Conservation (phyloP, 2,797 vertebrate species). For the Sternotherus odoratus region DNA sequence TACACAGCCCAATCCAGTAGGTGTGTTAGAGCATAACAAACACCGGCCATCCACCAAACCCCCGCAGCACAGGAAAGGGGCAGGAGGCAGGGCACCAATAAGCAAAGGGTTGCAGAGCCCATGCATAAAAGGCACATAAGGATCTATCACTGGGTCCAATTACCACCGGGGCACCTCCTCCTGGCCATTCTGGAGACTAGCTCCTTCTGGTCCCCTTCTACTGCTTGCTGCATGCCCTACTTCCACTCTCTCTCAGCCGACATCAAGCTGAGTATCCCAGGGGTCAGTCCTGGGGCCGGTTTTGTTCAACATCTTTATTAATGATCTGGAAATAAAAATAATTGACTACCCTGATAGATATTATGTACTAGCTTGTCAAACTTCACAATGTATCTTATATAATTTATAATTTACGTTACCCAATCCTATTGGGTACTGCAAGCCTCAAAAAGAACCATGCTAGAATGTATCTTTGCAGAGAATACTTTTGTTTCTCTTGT, state of each 20-base stretch:
- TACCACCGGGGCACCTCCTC: not conserved
- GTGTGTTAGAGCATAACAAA: no score
- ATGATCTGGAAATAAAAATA: not conserved
- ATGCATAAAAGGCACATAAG: not conserved
- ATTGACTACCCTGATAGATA: not conserved
- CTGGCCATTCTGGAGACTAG: not conserved
- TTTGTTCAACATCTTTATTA: not conserved
- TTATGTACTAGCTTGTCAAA: not conserved
- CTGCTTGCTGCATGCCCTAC: not conserved
- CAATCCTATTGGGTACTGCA: not conserved
- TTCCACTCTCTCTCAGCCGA: not conserved
- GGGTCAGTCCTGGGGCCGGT: not conserved
- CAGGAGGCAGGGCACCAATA: not conserved
- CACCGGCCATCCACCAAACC: no score
- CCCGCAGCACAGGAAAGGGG: not conserved
- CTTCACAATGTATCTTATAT: not conserved
- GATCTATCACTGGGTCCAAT: not conserved
- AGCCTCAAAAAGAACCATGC: not conserved
- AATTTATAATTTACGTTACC: not conserved
- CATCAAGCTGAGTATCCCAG: not conserved
- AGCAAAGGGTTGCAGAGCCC: not conserved
- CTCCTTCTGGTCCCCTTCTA: not conserved
- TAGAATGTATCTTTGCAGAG: not conserved
- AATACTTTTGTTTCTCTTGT: not conserved
- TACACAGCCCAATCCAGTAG: no score